Percentiles rank a stretch among this genome's conserved stretches.
Evolutionary conservation across 2,113 vertebrate genomes (phyloP).

Genomic region (Xenopus laevis): DNA sequence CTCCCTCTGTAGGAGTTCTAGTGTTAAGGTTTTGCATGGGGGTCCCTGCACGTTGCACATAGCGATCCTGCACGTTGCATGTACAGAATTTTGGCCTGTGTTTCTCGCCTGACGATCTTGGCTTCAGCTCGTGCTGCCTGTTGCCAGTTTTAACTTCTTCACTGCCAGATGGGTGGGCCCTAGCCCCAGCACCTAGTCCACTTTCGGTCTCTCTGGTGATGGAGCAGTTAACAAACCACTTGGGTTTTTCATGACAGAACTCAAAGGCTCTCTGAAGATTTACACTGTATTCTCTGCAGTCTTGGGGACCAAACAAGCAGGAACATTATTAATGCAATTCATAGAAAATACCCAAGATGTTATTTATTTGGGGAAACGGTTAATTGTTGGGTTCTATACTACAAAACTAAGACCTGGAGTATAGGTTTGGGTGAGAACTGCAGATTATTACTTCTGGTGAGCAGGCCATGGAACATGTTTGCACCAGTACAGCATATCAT

Average conservation of each 20-base stretch:
- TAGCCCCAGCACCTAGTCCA: neutral
- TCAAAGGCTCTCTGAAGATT: slow-evolving; percentile 13
- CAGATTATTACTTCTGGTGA: too few relatives aligned
- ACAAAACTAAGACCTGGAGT: too few relatives aligned
- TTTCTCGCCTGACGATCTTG: neutral
- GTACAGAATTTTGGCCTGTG: slow-evolving; percentile 9
- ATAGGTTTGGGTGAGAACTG: too few relatives aligned
- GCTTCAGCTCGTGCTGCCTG: neutral
- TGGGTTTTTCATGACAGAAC: slow-evolving; percentile 12
- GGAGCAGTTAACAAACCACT: slow-evolving; percentile 4
- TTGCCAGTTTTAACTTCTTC: slow-evolving; percentile 2
- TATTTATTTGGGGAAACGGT: too few relatives aligned
- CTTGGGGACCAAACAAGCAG: too few relatives aligned
- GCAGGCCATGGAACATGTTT: slow-evolving; percentile 14
- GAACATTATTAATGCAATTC: too few relatives aligned
- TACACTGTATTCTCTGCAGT: too few relatives aligned
- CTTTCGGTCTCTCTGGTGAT: slow-evolving; percentile 14
- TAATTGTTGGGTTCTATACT: too few relatives aligned
- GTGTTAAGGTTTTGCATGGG: slow-evolving; percentile 40
- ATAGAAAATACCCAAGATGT: too few relatives aligned
- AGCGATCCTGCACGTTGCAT: slow-evolving; percentile 34
- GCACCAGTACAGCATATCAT: neutral
- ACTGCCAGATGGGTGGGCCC: slow-evolving; percentile 14
- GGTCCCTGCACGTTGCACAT: slow-evolving; percentile 30
- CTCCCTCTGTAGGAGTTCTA: slow-evolving; percentile 42